Conservation (phyloP, 2,888 invertebrate species). For the Drosophila phalerata region DNA sequence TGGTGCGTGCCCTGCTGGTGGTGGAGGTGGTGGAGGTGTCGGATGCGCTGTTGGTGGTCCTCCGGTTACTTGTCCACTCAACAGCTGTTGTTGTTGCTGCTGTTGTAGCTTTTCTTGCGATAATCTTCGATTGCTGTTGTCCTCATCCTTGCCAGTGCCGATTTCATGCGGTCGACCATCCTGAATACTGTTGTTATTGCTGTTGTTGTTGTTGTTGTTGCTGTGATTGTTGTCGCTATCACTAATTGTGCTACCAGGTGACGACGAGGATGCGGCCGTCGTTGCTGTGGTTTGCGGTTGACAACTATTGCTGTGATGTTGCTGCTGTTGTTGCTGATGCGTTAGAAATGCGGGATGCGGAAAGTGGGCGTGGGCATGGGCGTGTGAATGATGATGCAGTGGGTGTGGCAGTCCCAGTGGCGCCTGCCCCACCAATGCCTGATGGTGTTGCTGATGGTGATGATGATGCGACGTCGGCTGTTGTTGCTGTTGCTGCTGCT, state of each 20-base stretch:
- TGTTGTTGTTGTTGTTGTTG: conserved; percentile 65
- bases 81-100: conserved; percentile 60
- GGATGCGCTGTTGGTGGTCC: conserved; percentile 61
- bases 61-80: conserved; percentile 59
- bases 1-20: no score
- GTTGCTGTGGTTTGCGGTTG: conserved; percentile 85
- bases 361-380: conserved; percentile 85
- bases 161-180: conserved; percentile 82
- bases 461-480: conserved; percentile 59
- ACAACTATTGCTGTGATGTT: conserved; percentile 85
- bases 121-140: conserved; percentile 84
- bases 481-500: conserved; percentile 62
- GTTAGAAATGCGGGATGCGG: conserved; percentile 86
- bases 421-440: conserved; percentile 55
- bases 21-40: conserved; percentile 57
- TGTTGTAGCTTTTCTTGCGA: conserved; percentile 79
- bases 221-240: conserved; percentile 85
- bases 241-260: conserved; percentile 86
- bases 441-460: conserved; percentile 73
- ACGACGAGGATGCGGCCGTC: conserved; percentile 84
- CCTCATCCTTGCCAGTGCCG: conserved; percentile 63
- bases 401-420: conserved; percentile 50
- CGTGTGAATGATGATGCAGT: conserved; percentile 70
- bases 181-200: conserved; percentile 40
- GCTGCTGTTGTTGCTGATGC: conserved; percentile 77